A percentile compares a stretch with the other conserved stretches of the same genome.
Evolutionary conservation across 1,140 invertebrate species (phyloP).

Genomic region (Eueides isabella): DNA sequence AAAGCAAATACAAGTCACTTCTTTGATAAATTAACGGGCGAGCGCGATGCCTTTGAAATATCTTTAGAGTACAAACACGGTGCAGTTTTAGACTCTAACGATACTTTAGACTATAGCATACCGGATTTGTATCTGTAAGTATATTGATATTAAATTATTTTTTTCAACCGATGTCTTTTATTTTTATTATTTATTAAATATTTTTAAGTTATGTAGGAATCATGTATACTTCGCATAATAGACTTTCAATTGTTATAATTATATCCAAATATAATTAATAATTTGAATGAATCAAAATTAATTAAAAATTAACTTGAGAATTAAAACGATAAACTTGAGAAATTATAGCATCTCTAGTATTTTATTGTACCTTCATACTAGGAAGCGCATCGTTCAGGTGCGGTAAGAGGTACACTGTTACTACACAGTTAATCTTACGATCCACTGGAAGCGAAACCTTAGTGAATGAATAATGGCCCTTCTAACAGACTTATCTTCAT

Average conservation of each 20-base stretch:
- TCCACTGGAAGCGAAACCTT: background rate
- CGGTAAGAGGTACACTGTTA: background rate
- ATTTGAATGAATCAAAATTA: too few species aligned
- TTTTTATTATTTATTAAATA: background rate
- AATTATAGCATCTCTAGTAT: background rate
- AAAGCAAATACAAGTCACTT: constrained; percentile 72
- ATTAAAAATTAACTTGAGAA: background rate
- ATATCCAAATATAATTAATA: too few species aligned
- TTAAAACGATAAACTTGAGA: background rate
- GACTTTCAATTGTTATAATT: too few species aligned
- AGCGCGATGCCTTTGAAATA: constrained; percentile 75
- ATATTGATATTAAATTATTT: background rate
- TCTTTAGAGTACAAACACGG: constrained; percentile 67
- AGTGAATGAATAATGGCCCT: background rate
- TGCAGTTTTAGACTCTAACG: constrained; percentile 44
- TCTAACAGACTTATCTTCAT: background rate
- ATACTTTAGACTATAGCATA: constrained; percentile 63
- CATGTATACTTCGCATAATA: too few species aligned
- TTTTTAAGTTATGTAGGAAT: background rate
- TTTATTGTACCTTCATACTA: background rate
- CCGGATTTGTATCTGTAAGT: constrained; percentile 43
- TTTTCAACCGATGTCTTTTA: background rate
- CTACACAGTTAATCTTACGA: constrained; percentile 1
- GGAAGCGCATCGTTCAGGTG: constrained; percentile 6
- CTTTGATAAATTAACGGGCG: constrained; percentile 72